A percentile compares a stretch with the other conserved stretches of the same genome.
These are phyloP conservation scores for Euthynnus affinis DNA, from an alignment of 2,797 vertebrate genomes.

Conservation along the genomic window DNA sequence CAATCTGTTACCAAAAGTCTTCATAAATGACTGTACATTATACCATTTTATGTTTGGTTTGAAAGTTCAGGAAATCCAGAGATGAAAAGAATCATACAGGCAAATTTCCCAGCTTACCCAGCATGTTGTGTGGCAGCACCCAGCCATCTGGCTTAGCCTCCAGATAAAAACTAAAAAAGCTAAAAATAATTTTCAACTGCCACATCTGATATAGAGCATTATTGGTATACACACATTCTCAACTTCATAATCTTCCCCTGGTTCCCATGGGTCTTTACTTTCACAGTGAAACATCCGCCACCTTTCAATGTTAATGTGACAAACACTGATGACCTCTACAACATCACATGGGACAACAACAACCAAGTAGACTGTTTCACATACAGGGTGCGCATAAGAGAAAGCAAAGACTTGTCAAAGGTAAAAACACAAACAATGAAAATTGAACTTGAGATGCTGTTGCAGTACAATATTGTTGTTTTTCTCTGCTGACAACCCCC, in stretches of 20 bases:
- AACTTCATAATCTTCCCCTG: neutral
- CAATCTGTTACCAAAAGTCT: neutral
- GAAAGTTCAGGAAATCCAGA: neutral
- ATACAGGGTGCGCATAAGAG: slow-evolving; percentile 73
- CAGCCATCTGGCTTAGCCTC: slow-evolving; percentile 13
- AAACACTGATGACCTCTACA: slow-evolving; percentile 42
- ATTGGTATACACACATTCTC: neutral
- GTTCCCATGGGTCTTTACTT: slow-evolving; percentile 22
- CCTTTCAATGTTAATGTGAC: slow-evolving; percentile 70
- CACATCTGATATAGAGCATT: slow-evolving; percentile 2
- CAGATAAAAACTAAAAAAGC: neutral
- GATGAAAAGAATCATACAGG: neutral
- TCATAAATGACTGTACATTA: neutral
- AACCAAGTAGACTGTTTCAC: neutral
- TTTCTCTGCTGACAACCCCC: neutral
- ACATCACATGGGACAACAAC: slow-evolving; percentile 78
- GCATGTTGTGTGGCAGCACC: neutral
- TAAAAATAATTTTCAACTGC: slow-evolving; percentile 26
- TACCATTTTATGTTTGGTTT: slow-evolving; percentile 9
- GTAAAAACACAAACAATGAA: slow-evolving; percentile 53
- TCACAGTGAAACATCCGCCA: slow-evolving; percentile 74
- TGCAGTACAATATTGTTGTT: neutral
- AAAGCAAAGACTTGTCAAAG: slow-evolving; percentile 42
- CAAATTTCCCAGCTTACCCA: slow-evolving; percentile 12
- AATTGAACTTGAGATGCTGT: neutral